A percentile compares a stretch with the other conserved stretches of the same genome.
Evolutionary conservation across 2,888 invertebrate genomes (phyloP).

Genomic region (Sepiola atlantica): DNA sequence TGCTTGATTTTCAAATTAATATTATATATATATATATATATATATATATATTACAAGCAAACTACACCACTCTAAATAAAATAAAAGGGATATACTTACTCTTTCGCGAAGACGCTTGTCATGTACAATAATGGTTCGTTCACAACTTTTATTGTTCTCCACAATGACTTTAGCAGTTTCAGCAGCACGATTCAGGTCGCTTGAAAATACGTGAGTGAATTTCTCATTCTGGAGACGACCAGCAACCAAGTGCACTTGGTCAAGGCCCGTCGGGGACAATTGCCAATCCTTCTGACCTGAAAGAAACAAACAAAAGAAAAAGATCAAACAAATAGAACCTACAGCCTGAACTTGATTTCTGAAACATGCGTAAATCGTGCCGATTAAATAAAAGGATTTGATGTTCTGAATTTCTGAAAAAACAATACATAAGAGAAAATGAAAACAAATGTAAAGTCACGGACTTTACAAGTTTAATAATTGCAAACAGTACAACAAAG

Average conservation of each 20-base stretch:
- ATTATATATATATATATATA: too few species aligned
- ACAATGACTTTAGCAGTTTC: conserved; percentile 65
- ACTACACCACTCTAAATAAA: neutral
- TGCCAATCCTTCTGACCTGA: conserved; percentile 68
- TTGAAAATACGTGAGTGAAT: conserved; percentile 69
- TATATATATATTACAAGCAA: too few species aligned
- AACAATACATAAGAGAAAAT: too few species aligned
- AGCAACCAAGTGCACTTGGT: conserved; percentile 67
- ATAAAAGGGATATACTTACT: conserved; percentile 54
- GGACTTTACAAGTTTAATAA: too few species aligned
- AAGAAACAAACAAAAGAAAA: conserved; percentile 47
- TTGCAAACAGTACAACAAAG: too few species aligned
- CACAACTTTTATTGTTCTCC: conserved; percentile 58
- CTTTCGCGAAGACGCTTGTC: conserved; percentile 67
- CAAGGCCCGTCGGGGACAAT: conserved; percentile 64
- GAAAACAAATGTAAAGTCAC: too few species aligned
- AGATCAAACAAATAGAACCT: neutral
- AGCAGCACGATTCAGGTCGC: conserved; percentile 67
- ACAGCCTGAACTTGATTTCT: too few species aligned
- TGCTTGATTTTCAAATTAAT: too few species aligned
- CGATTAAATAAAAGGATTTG: too few species aligned
- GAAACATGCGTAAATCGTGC: too few species aligned
- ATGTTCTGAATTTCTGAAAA: too few species aligned
- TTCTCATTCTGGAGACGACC: conserved; percentile 63
- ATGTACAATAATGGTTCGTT: conserved; percentile 54